Base-by-base conservation (phyloP, 2,888 invertebrate genomes). In the Harmothoe impar region DNA sequence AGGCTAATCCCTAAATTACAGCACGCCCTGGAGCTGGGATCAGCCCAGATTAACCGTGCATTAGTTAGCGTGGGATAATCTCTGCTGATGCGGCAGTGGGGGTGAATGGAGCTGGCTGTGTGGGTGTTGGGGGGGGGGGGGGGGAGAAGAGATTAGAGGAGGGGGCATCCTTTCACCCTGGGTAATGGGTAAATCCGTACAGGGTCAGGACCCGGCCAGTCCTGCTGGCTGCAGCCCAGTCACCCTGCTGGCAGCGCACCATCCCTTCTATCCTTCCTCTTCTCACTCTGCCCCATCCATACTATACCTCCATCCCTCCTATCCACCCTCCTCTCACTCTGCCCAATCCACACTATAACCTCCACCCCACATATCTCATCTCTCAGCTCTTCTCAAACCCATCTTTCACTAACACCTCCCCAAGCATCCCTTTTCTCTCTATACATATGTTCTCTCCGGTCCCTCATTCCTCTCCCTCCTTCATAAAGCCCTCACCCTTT, bases 1-100 rank as follows among this genome's bases (percentile, higher is more conserved):
- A 29, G 52, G 54, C 51, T 89, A 89, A 89, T 89, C 89, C 72
- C 72, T 89, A 54, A 89, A 89, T 89, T 89, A 89, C 62, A 68
- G 68, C 68, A n/a, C 33, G 89, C 89, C 89, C 88, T n/a, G 29
- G 12, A 68, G 89, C 52, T 25, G 29, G 72, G 89, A 89, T 89
- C 56, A 89, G 43, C 43, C 35, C 51, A 68, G 89, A 89, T 89
- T 89, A 68, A 15, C 35, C 31, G 35, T 68, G 72, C 89, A 89
- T 89, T 89, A 68, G 89, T 89, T 35, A 35, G 56, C 88, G 29
- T 1, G 7, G 56, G 88, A 88, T 88, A 52, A 88, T 88, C 88
- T 51, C 81, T 51, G 25, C 43, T 51, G 62, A 1, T 20, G 62
- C 23, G 1, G 20, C 15, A 20, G 62, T n/a, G 62, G 62, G 62